phyloP scores from a whole-genome alignment of 2,888 invertebrate species.

The Sarcophaga caerulescens region DNA sequence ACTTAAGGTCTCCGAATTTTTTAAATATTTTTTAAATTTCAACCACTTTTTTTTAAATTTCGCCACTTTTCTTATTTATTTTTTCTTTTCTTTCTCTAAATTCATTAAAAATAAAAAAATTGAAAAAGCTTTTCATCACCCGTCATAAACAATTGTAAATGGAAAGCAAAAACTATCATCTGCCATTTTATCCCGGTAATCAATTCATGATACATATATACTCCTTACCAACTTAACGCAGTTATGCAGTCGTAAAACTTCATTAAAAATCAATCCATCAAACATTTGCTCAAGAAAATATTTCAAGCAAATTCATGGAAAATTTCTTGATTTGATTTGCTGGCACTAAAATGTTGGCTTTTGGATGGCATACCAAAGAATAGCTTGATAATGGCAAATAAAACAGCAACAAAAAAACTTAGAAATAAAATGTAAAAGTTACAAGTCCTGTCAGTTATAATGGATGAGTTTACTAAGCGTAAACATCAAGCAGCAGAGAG shows the following conservation, averaged over 20 bases:
- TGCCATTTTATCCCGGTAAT: background rate
- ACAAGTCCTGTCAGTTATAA: slow-evolving; percentile 53
- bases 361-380: background rate
- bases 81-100: background rate
- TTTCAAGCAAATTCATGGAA: background rate
- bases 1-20: too few relatives aligned
- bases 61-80: too few relatives aligned
- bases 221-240: background rate
- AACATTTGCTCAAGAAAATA: slow-evolving; percentile 4
- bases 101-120: background rate
- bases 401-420: background rate
- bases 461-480: slow-evolving; percentile 63
- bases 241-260: slow-evolving; percentile 30
- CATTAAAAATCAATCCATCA: slow-evolving; percentile 48
- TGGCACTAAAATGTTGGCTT: background rate
- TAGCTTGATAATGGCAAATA: background rate
- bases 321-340: background rate
- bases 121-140: background rate
- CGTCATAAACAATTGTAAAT: background rate
- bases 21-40: too few relatives aligned
- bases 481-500: slow-evolving; percentile 45
- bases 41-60: too few relatives aligned
- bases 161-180: background rate
- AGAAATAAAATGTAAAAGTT: slow-evolving; percentile 42
- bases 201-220: slow-evolving; percentile 1